These are phyloP conservation scores for Unio delphinus DNA, from an alignment of 2,888 invertebrate species.

Conservation along the genomic window DNA sequence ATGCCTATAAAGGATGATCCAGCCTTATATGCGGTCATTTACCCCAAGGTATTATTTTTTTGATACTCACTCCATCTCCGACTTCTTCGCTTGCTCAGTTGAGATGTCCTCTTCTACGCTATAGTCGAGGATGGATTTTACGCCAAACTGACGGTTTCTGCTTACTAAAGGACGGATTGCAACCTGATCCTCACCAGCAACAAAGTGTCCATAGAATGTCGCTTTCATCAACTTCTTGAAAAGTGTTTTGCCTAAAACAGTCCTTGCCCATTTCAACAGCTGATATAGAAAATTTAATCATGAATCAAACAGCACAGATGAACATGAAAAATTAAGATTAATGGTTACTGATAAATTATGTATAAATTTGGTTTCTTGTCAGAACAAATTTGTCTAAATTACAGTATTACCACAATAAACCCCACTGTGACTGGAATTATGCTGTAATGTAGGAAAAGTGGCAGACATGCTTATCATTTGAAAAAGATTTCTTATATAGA, in stretches of 20 bases:
- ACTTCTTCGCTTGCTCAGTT: conserved; percentile 93
- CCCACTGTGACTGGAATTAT: too few relatives aligned
- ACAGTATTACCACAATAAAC: too few relatives aligned
- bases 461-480: too few relatives aligned
- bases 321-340: too few relatives aligned
- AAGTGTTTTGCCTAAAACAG: conserved; percentile 84
- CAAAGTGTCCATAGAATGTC: conserved; percentile 99
- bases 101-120: conserved; percentile 93
- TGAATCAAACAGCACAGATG: too few relatives aligned
- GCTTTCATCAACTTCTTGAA: conserved; percentile 90
- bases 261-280: conserved; percentile 81
- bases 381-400: too few relatives aligned
- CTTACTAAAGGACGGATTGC: conserved; percentile 76
- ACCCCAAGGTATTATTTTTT: not conserved
- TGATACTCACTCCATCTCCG: conserved; percentile 87
- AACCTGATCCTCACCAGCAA: conserved; percentile 93
- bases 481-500: too few relatives aligned
- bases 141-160: conserved; percentile 89
- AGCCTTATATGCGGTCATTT: not conserved
- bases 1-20: not conserved
- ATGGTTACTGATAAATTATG: too few relatives aligned
- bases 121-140: conserved; percentile 98
- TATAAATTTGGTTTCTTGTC: too few relatives aligned
- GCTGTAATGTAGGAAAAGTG: too few relatives aligned
- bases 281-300: conserved; percentile 31